Conservation (phyloP, 2,888 invertebrate genomes). For the Troides oblongomaculatus region DNA sequence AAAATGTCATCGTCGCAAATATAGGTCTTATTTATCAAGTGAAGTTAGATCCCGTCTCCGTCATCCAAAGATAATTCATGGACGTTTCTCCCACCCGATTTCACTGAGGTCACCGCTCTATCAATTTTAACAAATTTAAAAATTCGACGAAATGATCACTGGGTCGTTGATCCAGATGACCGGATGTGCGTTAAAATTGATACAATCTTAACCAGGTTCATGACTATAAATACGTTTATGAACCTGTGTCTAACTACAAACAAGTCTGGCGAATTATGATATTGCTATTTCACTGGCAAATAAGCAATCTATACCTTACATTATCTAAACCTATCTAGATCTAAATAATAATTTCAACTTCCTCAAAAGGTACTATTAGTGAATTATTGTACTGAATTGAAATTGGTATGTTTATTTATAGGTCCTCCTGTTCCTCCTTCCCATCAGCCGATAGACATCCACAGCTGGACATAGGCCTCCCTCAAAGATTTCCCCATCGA, state of each 20-base stretch:
- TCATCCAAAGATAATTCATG: not conserved
- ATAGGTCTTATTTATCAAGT: not conserved
- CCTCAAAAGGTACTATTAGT: no score
- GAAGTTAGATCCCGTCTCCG: not conserved
- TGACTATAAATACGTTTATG: slow-evolving; percentile 17
- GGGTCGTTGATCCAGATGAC: slow-evolving; percentile 15
- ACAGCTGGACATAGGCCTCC: no score
- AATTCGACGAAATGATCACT: slow-evolving; percentile 4
- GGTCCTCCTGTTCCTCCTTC: no score
- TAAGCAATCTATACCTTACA: no score
- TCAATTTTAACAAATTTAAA: not conserved
- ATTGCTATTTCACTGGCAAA: no score
- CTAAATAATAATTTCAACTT: no score
- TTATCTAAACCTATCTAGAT: no score
- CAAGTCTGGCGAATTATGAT: no score
- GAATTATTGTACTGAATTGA: no score
- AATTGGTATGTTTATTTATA: no score
- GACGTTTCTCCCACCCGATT: not conserved
- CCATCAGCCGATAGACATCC: no score
- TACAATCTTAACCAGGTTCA: slow-evolving; percentile 15
- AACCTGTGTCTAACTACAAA: not conserved
- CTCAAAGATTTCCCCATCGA: no score
- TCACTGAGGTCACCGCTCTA: not conserved
- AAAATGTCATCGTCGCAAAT: not conserved
- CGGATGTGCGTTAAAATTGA: slow-evolving; percentile 25